Evolutionary conservation across 2,113 vertebrate species (phyloP), one percentile per base, ranked within the genome.

Genomic region (Dromas ardeola): DNA sequence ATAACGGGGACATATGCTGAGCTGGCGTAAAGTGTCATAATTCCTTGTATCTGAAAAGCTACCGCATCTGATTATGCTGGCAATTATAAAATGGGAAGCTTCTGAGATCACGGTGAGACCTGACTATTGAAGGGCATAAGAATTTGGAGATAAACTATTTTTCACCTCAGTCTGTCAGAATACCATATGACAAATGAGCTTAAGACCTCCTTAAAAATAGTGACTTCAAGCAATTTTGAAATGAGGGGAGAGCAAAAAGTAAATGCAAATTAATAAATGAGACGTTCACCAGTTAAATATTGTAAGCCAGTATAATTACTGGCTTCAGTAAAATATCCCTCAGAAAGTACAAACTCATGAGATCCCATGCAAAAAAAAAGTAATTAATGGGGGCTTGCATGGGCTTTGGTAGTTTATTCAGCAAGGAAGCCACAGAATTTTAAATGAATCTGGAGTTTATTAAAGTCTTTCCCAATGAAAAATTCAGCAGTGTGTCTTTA

Each of bases 371-470:
- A 36, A 89, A 70, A 93, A 78, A 59, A 93, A 80, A 45, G 25
- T 71, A 90, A 93, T 77, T 59, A 88, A 59, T 80, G 32, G 27
- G 17, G 58, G 23, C 4, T 93, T 95, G 71, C 40, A n/a, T 71
- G 32, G 67, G n/a, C 16, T 95, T 86, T 80, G n/a, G 53, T 40
- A 78, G 23, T 55, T 97, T 69, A 62, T 78, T 90, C 81, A 86
- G 76, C 14, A 86, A 87, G 65, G 40, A 96, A 85, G 53, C 29
- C 92, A 84, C 67, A 84, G 32, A 83, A 85, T 66, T 96, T 91
- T 49, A 92, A 97, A 91, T 58, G 9, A 81, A 86, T 96, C 79
- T 96, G 92, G 76, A 95, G 43, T 88, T 88, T 90, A 95, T 96
- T 96, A 86, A 86, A 81, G 36, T 62, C 43, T 65, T 85, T 81